Conservation (phyloP, 2,888 invertebrate genomes). For the Lithophane leautieri region DNA sequence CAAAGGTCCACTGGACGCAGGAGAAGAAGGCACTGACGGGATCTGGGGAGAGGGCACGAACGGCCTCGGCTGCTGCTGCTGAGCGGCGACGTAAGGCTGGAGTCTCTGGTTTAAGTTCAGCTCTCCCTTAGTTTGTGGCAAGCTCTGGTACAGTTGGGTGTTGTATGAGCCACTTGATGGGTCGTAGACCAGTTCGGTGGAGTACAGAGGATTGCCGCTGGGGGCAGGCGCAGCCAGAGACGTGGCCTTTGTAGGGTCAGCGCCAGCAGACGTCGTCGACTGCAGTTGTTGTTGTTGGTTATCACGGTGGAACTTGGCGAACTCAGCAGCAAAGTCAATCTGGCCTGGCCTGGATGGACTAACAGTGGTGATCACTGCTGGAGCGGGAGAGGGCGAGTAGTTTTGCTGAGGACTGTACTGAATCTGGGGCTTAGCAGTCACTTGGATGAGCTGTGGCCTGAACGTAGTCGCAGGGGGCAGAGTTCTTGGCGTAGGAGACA, state of each 20-base stretch:
- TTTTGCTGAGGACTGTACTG: slow-evolving; percentile 86
- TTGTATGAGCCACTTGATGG: slow-evolving; percentile 94
- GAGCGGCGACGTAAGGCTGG: slow-evolving; percentile 93
- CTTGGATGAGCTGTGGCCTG: slow-evolving; percentile 91
- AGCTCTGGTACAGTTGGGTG: slow-evolving; percentile 93
- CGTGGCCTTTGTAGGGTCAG: slow-evolving; percentile 81
- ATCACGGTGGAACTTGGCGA: slow-evolving; percentile 93
- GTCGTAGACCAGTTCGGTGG: slow-evolving; percentile 94
- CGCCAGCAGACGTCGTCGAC: slow-evolving; percentile 82
- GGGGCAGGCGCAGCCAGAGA: slow-evolving; percentile 78
- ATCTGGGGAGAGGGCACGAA: slow-evolving; percentile 91
- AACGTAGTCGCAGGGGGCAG: slow-evolving; percentile 92
- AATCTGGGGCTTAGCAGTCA: slow-evolving; percentile 89
- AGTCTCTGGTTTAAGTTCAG: slow-evolving; percentile 93
- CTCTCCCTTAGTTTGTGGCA: slow-evolving; percentile 94
- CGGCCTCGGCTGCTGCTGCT: slow-evolving; percentile 89
- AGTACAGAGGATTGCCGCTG: slow-evolving; percentile 92
- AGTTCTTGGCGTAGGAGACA: slow-evolving; percentile 84
- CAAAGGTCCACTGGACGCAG: slow-evolving; percentile 82
- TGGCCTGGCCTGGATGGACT: slow-evolving; percentile 73
- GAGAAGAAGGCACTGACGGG: slow-evolving; percentile 81
- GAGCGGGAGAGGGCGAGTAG: slow-evolving; percentile 81
- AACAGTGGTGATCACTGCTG: slow-evolving; percentile 77
- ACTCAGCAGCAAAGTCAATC: slow-evolving; percentile 94
- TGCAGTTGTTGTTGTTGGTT: slow-evolving; percentile 90